phyloP scores from a whole-genome alignment of 2,113 vertebrate genomes.

The Apteryx mantelli region DNA sequence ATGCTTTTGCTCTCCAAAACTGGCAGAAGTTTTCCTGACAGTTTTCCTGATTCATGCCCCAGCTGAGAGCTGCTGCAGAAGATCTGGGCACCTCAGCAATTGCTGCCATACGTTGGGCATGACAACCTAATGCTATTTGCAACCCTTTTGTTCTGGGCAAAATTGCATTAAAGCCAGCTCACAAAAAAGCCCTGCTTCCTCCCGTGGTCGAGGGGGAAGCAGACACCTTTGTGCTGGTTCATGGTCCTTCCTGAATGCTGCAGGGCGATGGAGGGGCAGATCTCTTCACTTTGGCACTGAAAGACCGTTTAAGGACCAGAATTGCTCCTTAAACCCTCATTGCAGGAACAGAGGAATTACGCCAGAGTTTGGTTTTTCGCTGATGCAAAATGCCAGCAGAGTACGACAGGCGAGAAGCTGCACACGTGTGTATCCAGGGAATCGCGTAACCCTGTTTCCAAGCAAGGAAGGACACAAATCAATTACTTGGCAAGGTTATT shows the following conservation, averaged over 20 bases:
- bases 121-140: slow-evolving; percentile 21
- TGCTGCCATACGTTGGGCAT: neutral
- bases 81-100: neutral
- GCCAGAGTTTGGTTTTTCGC: neutral
- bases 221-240: neutral
- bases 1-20: neutral
- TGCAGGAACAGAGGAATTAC: neutral
- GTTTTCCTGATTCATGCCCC: neutral
- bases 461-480: neutral
- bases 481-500: neutral
- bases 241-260: neutral
- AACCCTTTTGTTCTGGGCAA: neutral
- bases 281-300: neutral
- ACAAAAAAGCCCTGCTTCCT: neutral
- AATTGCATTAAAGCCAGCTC: slow-evolving; percentile 7
- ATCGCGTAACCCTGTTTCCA: accelerated
- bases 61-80: neutral
- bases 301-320: neutral
- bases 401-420: too few species aligned
- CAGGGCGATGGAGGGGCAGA: neutral
- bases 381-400: neutral
- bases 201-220: accelerated
- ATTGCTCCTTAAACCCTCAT: neutral
- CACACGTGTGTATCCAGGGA: accelerated
- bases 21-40: neutral